Evolutionary conservation across 2,797 vertebrate genomes (phyloP).

Genomic region (Diceros bicornis): DNA sequence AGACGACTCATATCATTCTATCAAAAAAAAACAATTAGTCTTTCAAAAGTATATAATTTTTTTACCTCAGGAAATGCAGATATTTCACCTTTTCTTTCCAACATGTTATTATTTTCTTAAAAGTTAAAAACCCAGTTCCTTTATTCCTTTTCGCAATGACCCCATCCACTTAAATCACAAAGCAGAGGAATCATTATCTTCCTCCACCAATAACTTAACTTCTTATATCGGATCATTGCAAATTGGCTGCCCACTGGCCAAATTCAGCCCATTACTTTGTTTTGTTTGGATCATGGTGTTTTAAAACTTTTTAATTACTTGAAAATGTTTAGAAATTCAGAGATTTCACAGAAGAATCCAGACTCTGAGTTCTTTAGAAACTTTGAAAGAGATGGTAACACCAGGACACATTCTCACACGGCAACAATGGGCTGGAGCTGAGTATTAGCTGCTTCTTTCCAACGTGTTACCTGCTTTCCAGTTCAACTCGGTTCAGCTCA

Average conservation of each 20-base stretch:
- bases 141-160: background rate
- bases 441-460: background rate
- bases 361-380: background rate
- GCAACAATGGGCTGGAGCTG: background rate
- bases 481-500: background rate
- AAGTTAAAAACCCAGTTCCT: background rate
- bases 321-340: conserved; percentile 4
- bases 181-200: background rate
- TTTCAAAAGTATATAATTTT: conserved; percentile 21
- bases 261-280: background rate
- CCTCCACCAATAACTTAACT: background rate
- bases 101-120: background rate
- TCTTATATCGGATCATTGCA: background rate
- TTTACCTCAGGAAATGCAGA: background rate
- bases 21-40: background rate
- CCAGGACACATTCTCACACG: background rate
- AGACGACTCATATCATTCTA: background rate
- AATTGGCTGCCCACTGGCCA: background rate
- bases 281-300: background rate
- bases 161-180: background rate
- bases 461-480: background rate
- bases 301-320: conserved; percentile 6
- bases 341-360: background rate
- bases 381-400: background rate
- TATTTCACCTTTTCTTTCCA: conserved; percentile 15